phyloP scores from a whole-genome alignment of 2,797 vertebrate genomes.

The Scomberomorus guttatus region DNA sequence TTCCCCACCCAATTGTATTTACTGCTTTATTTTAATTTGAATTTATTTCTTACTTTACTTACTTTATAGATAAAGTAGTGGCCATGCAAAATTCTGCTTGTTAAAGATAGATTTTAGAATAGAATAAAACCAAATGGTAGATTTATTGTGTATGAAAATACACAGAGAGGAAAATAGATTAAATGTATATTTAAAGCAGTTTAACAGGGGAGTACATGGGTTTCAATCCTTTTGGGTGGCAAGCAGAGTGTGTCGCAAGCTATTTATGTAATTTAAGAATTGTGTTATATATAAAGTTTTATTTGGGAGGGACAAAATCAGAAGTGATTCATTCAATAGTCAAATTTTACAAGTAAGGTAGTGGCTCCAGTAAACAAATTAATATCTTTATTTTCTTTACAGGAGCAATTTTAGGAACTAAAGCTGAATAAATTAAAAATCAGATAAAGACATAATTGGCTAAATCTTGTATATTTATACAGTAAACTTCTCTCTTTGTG shows the following conservation, averaged over 20 bases:
- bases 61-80: neutral
- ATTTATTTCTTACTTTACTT: conserved; percentile 34
- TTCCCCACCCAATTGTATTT: conserved; percentile 20
- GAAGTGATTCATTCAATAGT: conserved; percentile 28
- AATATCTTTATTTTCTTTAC: conserved; percentile 35
- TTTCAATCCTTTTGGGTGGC: neutral
- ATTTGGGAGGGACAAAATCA: conserved; percentile 27
- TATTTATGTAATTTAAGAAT: conserved; percentile 14
- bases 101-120: neutral
- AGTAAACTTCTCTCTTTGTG: conserved; percentile 16
- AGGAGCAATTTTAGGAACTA: conserved; percentile 28
- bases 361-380: conserved; percentile 33
- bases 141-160: conserved; percentile 16
- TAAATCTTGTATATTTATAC: conserved; percentile 9
- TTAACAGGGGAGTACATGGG: conserved; percentile 5
- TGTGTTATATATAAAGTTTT: too few relatives aligned
- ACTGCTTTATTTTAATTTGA: conserved; percentile 32
- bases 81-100: neutral
- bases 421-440: conserved; percentile 48
- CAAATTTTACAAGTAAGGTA: conserved; percentile 20
- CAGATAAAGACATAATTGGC: conserved; percentile 25
- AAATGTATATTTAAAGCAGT: neutral
- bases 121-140: conserved; percentile 10
- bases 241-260: neutral
- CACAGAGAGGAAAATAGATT: neutral